Evolutionary conservation across 2,888 invertebrate genomes (phyloP), one percentile per base, ranked within the genome.

Genomic region (Phasia obesa): DNA sequence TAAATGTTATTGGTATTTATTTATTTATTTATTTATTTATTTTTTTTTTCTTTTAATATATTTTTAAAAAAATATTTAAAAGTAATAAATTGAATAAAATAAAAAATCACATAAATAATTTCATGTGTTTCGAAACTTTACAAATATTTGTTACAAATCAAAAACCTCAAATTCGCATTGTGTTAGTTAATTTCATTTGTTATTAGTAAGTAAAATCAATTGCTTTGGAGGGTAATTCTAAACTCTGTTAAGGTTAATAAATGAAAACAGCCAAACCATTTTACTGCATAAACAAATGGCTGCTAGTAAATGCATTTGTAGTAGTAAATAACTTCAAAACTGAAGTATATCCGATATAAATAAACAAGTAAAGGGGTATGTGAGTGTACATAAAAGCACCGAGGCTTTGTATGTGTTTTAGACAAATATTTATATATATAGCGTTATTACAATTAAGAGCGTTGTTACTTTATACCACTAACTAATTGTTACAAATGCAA

Each of bases 401-500:
- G 19, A 31, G 21, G 44, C 21, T 25, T 42, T 27, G 17, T 65
- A 2, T 62, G 11, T 27, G 60, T 25, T 65, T 74, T 21, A 23
- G 47, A 38, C 57, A 75, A 75, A 75, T 57, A 75, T 65, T 75
- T 65, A 57, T 57, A 75, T 65, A 65, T 65, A 57, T 57, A 11
- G 49, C 65, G 57, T 38, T 75, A 75, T 75, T 65, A 75, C 47
- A 49, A 38, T 77, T 77, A 47, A 77, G 62, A 44, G 51, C 31
- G 31, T 59, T 78, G n/a, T 35, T 42, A 79, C 65, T 65, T 79
- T 79, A 73, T 42, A 65, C 73, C 71, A 65, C 49, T 79, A 78
- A 65, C 49, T 79, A 67, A 79, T 79, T 65, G 79, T 73, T 65
- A 79, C 71, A 79, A 79, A 73, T 79, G 57, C 57, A 71, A 79